Base-by-base conservation (phyloP, 1,140 invertebrate genomes). In the Metaphire vulgaris region DNA sequence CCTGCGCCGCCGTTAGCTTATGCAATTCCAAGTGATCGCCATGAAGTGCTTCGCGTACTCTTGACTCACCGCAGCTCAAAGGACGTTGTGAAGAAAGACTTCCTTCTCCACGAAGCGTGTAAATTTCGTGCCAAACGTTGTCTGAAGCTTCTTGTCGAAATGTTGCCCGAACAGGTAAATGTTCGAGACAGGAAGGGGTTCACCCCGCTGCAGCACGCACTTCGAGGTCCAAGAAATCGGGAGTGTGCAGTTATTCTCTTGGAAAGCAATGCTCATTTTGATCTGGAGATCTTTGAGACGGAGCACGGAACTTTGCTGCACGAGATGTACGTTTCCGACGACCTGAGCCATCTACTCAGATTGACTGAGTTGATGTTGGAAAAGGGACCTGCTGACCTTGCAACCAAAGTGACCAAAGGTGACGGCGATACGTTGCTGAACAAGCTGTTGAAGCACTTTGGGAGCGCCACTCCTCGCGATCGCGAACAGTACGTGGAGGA, bases 371-470 rank as follows among this genome's bases (percentile, higher is more conserved):
- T 78, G 34, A 78, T 78, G 77, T 69, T 78, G 33, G 73, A 78
- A 67, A 78, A 78, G 41, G 77, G 77, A 0, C 77, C 77, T 6
- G 41, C 64, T 2, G 77, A 78, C 41, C 56, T 78, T 15, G 77
- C 73, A 16, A 78, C 68, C 28, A 74, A 41, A 32, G 66, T 78
- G 2, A 71, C 74, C 2, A 78, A 78, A 28, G 74, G 73, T 30
- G 77, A 78, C 33, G 77, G 77, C 15, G 77, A 78, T 64, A 78
- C 77, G 1, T 33, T 75, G 67, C 74, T 78, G 15, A 78, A 78
- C 41, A 78, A 78, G 74, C 69, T 78, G 26, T 69, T 78, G 28
- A 78, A 78, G 77, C 73, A 69, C 74, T 78, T 74, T 28, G 77
- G 77, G 6, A 73, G 73, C 30, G 65, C 73, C 28, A 78, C 77